Base-by-base conservation (phyloP, 1,140 invertebrate genomes). In the Drosophila guanche region DNA sequence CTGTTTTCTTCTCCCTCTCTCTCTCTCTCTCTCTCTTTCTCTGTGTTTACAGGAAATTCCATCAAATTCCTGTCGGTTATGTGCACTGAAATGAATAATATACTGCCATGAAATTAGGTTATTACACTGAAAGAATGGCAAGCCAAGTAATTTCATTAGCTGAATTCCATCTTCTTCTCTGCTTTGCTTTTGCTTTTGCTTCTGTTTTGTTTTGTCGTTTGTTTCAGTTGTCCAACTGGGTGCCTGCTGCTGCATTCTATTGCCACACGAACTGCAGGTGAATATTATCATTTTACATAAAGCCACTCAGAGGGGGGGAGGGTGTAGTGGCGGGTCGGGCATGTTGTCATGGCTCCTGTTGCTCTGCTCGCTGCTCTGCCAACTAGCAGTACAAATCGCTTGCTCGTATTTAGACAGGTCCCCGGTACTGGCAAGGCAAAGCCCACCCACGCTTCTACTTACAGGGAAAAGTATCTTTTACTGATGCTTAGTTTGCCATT, bases 401-500 rank as follows among this genome's bases (percentile, higher is more conserved):
- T 41, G 16, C 37, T 58, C 25, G 45, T 77, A 62, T 76, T 69
- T 69, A 62, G 72, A 76, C 72, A 76, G 62, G 41, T 42, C 48
- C 27, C 33, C 16, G 10, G 40, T 53, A 27, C 55, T 55, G 41
- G 47, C 12, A 29, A 16, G 42, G 25, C 37, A 29, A 16, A 56
- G 80, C 56, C 80, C 81, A 85, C 81, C 77, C 81, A 88, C 81
- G 77, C 83, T 22, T 59, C 72, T 48, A 66, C 66, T 85, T 80
- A 73, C 57, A 55, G 63, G 46, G 81, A 84, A 84, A 76, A 76
- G 76, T 71, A 74, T 86, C 73, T 88, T 72, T 75, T 74, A 68
- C 76, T 86, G 77, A 67, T 85, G 81, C 83, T 77, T 73, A 70
- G 83, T 74, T 80, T 77, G 81, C 81, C 67, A 61, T 79, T 84